Evolutionary conservation across 2,888 invertebrate genomes (phyloP), one percentile per base, ranked within the genome.

Genomic region (Parnassius mnemosyne): DNA sequence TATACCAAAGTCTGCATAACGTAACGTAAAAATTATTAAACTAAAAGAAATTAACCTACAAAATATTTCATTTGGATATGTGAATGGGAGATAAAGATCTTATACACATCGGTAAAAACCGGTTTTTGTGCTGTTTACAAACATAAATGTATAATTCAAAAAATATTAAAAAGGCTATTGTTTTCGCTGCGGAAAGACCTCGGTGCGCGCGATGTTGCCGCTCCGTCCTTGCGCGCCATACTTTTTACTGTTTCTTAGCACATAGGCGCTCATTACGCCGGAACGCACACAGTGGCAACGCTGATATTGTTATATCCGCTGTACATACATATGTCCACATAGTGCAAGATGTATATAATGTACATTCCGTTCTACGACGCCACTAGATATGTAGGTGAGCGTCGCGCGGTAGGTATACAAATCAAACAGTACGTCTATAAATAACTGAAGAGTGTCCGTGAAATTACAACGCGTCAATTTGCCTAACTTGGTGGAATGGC

Each of bases 241-340:
- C 92, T 92, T 92, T 92, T 92, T 92, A 92, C 92, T 92, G 92
- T 92, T 92, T 90, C 92, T 92, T 87, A 84, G 85, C 86, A 89
- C 88, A 90, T 90, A 92, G 89, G 79, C 87, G 86, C 89, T 89
- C 90, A 89, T 90, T 88, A 89, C 89, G 84, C 77, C 71, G 68
- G 65, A 72, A 77, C 77, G 71, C 78, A 77, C 76, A 76, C 75
- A 74, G 57, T 63, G 68, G 65, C 71, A 63, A 60, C 68, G 60
- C 64, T 68, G 73, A 73, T 74, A 75, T 88, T 87, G 88, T 88
- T 86, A 83, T 87, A 84, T 85, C 83, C 57, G 41, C 64, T 58
- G 75, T 71, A 64, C 69, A 76, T 75, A 74, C 74, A 73, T 71
- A 74, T 79, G 77, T 77, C 77, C 83, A 85, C 84, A 85, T 85